Evolutionary conservation across 2,113 vertebrate genomes (phyloP).

Genomic region (Archilochus colubris): DNA sequence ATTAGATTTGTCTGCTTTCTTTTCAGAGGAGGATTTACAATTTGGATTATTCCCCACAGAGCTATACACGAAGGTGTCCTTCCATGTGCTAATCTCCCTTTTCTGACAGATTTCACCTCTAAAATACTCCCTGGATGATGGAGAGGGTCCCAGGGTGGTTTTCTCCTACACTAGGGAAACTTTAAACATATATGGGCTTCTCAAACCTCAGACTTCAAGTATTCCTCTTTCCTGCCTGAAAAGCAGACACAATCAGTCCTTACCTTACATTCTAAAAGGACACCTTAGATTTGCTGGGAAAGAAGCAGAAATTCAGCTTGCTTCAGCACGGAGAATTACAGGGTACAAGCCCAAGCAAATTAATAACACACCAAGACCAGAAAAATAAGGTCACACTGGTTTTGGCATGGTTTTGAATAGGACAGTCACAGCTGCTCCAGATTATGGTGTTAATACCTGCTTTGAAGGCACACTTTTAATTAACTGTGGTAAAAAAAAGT

Average conservation of each 20-base stretch:
- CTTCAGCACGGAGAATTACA: constrained; percentile 58
- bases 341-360: constrained; percentile 53
- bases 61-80: neutral
- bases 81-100: neutral
- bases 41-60: neutral
- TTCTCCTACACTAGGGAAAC: neutral
- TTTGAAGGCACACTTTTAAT: constrained; percentile 12
- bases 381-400: constrained; percentile 53
- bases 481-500: neutral
- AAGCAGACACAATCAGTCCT: neutral
- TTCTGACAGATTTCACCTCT: neutral
- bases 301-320: constrained; percentile 51
- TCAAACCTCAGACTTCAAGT: neutral
- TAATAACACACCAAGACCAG: constrained; percentile 40
- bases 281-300: constrained; percentile 32
- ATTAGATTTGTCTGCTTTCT: neutral
- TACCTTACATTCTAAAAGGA: neutral
- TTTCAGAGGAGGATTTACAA: neutral
- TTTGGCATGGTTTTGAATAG: constrained; percentile 25
- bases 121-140: neutral
- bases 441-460: neutral
- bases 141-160: neutral
- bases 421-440: neutral
- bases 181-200: neutral
- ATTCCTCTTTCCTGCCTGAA: neutral